Base-by-base conservation (phyloP, 2,888 invertebrate species). In the Diachrysia chrysitis region DNA sequence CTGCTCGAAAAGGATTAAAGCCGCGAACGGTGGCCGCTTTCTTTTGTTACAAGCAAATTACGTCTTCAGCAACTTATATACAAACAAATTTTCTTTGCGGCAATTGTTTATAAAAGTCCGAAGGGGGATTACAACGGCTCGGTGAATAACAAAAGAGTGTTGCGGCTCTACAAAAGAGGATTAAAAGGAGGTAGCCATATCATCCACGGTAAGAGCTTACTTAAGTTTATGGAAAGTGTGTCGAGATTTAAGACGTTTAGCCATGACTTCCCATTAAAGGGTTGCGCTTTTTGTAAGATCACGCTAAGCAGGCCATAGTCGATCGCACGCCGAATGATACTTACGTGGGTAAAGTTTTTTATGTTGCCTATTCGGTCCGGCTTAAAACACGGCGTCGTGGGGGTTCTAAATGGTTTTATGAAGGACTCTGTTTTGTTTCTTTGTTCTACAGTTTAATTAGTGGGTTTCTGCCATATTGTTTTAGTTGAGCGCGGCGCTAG, bases 251-350 rank as follows among this genome's bases (percentile, higher is more conserved):
- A 93, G 90, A 89, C 88, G 90, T 89, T 93, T 93, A 90, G 87
- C 90, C 90, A 90, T 92, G 93, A 94, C 92, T 93, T 90, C 89
- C 89, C 72, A 89, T 91, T 91, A 94, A 95, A 94, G 94, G 94
- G 93, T 94, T 95, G 94, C 90, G 88, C 90, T 94, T 95, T 94
- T 93, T 95, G 90, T 94, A 86, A 90, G 89, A 93, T 91, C 92
- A 92, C 89, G 87, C 84, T 90, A 91, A 87, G 87, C 87, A 89
- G 84, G 82, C 86, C 83, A 87, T 88, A 90, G 88, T 87, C 88
- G 89, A 91, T 92, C 88, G 90, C 89, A 85, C 87, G 85, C 82
- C 86, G 87, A 87, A 90, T 91, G 90, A 89, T 88, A 87, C 87
- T 81, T 82, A 82, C 76, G 83, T 85, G 87, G 85, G 86, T 87